phyloP scores from a whole-genome alignment of 2,888 invertebrate species.

The Carterocephalus palaemon region DNA sequence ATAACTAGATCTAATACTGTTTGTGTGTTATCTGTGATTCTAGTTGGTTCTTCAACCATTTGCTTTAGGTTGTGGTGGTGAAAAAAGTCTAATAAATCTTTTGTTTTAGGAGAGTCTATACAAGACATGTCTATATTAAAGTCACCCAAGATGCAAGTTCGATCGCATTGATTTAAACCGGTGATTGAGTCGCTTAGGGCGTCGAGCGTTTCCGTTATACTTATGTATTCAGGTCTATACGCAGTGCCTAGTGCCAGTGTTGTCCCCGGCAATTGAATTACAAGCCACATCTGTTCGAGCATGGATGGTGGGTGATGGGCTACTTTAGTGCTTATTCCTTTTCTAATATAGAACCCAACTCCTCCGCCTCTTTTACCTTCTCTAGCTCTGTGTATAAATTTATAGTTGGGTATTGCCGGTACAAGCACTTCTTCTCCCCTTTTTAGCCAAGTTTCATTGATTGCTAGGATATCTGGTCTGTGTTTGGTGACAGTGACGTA shows the following conservation, averaged over 20 bases:
- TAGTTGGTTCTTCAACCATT: not conserved
- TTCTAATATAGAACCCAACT: too few relatives aligned
- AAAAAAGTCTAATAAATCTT: not conserved
- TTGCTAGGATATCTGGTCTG: constrained; percentile 22
- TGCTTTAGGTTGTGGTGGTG: not conserved
- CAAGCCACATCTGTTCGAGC: too few relatives aligned
- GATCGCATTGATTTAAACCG: too few relatives aligned
- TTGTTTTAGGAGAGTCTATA: not conserved
- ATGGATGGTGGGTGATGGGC: too few relatives aligned
- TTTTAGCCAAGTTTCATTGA: constrained; percentile 26
- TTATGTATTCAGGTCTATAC: too few relatives aligned
- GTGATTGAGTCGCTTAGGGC: too few relatives aligned
- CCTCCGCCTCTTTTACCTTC: constrained; percentile 23
- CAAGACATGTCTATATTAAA: not conserved
- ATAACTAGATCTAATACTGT: constrained; percentile 2
- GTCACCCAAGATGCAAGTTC: not conserved
- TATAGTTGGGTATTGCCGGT: constrained; percentile 11
- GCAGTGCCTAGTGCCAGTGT: too few relatives aligned
- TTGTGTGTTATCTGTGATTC: not conserved
- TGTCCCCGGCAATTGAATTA: too few relatives aligned
- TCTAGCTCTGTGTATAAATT: constrained; percentile 11
- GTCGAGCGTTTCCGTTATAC: too few relatives aligned
- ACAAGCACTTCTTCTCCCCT: constrained; percentile 14
- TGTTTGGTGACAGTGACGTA: constrained; percentile 1
- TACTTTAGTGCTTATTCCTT: too few relatives aligned